Conservation (phyloP, 1,140 invertebrate genomes). For the Patella vulgata region DNA sequence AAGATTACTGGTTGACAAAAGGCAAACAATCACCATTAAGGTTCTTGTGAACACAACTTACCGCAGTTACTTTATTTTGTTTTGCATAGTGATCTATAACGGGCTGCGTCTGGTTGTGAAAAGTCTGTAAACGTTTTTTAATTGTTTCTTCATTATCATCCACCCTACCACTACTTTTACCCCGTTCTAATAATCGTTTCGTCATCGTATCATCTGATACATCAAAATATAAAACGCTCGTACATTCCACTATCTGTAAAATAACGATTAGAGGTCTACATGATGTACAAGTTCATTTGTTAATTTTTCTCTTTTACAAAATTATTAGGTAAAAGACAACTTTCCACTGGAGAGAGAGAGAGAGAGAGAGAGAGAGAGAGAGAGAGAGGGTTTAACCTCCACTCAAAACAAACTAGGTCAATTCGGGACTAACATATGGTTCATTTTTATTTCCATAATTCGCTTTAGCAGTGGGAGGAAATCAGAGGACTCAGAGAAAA, state of each 20-base stretch:
- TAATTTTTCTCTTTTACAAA: no score
- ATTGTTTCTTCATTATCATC: slow-evolving; percentile 98
- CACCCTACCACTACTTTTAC: slow-evolving; percentile 84
- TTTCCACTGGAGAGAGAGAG: no score
- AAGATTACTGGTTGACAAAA: not conserved
- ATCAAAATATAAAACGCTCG: slow-evolving; percentile 83
- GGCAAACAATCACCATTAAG: not conserved
- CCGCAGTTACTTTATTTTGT: slow-evolving; percentile 30
- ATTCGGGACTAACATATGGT: no score
- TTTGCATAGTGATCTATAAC: slow-evolving; percentile 75
- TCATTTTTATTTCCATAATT: no score
- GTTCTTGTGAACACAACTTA: slow-evolving; percentile 13
- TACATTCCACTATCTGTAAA: slow-evolving; percentile 79
- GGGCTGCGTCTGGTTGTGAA: slow-evolving; percentile 86
- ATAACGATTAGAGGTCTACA: no score
- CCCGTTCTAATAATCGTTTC: slow-evolving; percentile 83
- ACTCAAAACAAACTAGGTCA: no score
- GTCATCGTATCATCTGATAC: slow-evolving; percentile 85
- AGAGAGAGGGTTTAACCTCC: no score
- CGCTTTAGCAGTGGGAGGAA: no score
- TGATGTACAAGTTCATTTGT: no score
- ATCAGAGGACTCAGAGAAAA: no score
- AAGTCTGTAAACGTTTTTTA: slow-evolving; percentile 89
- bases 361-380: no score
- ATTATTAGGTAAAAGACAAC: no score